Conservation (phyloP, 2,888 invertebrate genomes). For the Eumerus sabulonum region DNA sequence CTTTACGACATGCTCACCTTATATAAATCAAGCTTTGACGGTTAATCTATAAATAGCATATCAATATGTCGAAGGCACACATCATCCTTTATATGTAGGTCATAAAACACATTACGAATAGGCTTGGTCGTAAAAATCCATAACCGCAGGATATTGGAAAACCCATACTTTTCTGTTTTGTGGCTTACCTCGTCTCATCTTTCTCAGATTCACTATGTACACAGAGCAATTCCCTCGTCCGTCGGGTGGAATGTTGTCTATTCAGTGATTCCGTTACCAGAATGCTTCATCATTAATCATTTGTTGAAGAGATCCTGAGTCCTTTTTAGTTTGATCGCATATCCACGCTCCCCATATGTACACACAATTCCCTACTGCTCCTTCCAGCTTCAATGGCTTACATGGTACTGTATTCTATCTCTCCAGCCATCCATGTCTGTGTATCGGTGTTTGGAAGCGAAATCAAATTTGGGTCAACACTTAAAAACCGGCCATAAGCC, state of each 20-base stretch:
- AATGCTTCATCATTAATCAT: constrained; percentile 37
- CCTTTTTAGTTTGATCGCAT: constrained; percentile 21
- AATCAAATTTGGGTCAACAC: constrained; percentile 63
- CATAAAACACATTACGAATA: too few relatives aligned
- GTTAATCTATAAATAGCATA: too few relatives aligned
- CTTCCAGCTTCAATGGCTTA: too few relatives aligned
- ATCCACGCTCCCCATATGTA: constrained; percentile 29
- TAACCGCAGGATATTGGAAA: constrained; percentile 16
- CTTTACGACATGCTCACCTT: too few relatives aligned
- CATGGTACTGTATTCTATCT: background rate
- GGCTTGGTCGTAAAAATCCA: constrained; percentile 2
- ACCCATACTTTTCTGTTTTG: background rate
- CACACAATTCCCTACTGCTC: constrained; percentile 1
- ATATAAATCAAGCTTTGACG: too few relatives aligned
- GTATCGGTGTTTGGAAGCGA: constrained; percentile 17
- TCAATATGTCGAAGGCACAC: too few relatives aligned
- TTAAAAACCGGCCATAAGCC: constrained; percentile 34
- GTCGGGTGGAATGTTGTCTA: too few relatives aligned
- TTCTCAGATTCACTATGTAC: too few relatives aligned
- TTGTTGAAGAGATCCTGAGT: constrained; percentile 23
- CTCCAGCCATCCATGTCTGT: background rate
- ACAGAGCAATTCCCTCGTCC: too few relatives aligned
- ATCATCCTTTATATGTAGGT: too few relatives aligned
- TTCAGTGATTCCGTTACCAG: constrained; percentile 20
- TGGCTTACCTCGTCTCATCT: too few relatives aligned